These are phyloP conservation scores for Crocidura indochinensis DNA, from an alignment of 2,797 vertebrate species.

Conservation along the genomic window DNA sequence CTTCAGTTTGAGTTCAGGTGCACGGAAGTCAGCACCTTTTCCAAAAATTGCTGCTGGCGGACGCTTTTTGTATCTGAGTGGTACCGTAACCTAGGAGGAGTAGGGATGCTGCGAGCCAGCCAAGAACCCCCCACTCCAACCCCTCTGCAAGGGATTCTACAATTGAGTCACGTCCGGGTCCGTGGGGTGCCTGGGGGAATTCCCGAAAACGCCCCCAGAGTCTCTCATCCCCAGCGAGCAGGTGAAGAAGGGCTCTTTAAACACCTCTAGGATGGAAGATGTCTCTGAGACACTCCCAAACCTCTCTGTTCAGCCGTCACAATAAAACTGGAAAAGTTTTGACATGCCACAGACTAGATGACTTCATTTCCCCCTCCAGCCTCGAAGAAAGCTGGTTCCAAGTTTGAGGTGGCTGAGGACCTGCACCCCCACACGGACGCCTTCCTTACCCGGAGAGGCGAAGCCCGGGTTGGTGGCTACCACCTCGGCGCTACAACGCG, in stretches of 20 bases:
- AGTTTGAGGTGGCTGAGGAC: background rate
- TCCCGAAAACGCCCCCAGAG: background rate
- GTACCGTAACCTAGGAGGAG: background rate
- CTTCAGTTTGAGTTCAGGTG: background rate
- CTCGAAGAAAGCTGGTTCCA: background rate
- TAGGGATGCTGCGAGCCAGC: too few species aligned
- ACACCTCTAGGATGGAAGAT: background rate
- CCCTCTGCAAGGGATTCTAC: background rate
- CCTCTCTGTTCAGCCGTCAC: background rate
- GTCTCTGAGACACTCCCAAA: slow-evolving; percentile 22
- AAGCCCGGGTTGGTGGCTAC: background rate
- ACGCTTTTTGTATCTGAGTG: background rate
- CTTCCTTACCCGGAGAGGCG: background rate
- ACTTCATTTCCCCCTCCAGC: background rate
- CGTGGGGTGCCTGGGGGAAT: background rate
- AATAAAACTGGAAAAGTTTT: slow-evolving; percentile 32
- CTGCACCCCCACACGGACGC: too few species aligned
- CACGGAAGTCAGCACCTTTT: background rate
- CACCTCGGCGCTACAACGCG: slow-evolving; percentile 54
- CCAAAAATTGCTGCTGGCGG: too few species aligned
- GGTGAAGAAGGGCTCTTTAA: background rate
- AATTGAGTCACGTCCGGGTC: background rate
- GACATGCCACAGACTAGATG: background rate
- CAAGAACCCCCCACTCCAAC: background rate
- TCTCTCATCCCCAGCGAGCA: background rate